phyloP scores from a whole-genome alignment of 1,140 invertebrate species.

The Drosophila subobscura region DNA sequence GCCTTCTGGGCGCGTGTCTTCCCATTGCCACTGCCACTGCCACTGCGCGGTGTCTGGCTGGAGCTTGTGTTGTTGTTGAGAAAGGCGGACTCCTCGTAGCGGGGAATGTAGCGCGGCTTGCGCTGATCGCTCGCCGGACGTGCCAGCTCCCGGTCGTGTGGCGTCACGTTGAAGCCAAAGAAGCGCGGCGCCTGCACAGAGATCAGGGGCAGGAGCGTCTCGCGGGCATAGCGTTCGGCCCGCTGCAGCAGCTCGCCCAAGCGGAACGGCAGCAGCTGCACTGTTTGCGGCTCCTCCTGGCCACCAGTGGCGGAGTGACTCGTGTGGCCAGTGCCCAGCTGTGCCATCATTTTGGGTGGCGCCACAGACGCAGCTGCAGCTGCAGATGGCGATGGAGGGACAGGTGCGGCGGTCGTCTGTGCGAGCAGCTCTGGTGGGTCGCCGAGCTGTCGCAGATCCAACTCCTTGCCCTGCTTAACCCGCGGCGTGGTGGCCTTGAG shows the following conservation, averaged over 20 bases:
- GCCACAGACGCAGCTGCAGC: background rate
- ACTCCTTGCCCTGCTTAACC: constrained; percentile 84
- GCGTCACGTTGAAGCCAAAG: constrained; percentile 84
- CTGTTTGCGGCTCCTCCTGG: constrained; percentile 85
- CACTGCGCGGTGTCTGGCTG: too few relatives aligned
- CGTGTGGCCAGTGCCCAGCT: constrained; percentile 26
- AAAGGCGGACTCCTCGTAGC: constrained; percentile 72
- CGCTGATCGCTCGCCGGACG: constrained; percentile 36
- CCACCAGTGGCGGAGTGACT: background rate
- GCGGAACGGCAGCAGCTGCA: constrained; percentile 90
- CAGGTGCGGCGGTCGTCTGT: constrained; percentile 3
- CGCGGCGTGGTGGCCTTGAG: constrained; percentile 86
- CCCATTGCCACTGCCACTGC: too few relatives aligned
- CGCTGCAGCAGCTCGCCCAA: constrained; percentile 90
- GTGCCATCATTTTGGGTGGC: constrained; percentile 59
- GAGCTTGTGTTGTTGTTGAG: constrained; percentile 41
- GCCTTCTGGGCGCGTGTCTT: constrained; percentile 5
- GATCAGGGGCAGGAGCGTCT: constrained; percentile 89
- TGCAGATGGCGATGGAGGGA: background rate
- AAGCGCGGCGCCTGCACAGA: constrained; percentile 90
- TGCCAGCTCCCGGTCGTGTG: constrained; percentile 35
- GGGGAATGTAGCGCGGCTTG: constrained; percentile 82
- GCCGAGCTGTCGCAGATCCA: constrained; percentile 35
- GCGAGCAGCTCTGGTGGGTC: background rate
- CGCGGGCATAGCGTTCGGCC: constrained; percentile 91